A percentile compares a stretch with the other conserved stretches of the same genome.
phyloP scores from a whole-genome alignment of 2,888 invertebrate species.

The Trissoscelio sp. region DNA sequence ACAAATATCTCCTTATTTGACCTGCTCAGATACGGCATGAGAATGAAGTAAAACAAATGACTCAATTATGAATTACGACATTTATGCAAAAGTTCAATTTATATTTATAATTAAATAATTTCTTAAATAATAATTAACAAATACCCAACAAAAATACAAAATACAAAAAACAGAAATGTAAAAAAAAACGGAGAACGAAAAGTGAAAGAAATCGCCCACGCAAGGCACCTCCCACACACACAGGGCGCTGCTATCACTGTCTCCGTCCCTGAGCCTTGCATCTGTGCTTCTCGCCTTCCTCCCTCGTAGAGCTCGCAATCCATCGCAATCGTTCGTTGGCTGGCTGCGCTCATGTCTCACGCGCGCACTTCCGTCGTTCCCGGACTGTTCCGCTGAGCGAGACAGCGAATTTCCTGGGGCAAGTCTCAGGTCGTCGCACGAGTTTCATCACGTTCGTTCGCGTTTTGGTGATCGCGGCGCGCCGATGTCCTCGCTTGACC shows the following conservation, averaged over 20 bases:
- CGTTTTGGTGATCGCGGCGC: constrained; percentile 2
- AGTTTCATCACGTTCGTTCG: background rate
- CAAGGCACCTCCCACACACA: background rate
- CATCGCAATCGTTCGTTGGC: constrained; percentile 42
- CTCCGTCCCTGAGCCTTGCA: constrained; percentile 30
- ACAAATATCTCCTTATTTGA: too few species aligned
- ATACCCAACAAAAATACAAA: too few species aligned
- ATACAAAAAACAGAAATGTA: too few species aligned
- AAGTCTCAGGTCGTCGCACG: background rate
- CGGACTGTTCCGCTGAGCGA: constrained; percentile 30
- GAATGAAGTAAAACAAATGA: too few species aligned
- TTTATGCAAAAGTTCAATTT: too few species aligned
- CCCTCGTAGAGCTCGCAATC: constrained; percentile 20
- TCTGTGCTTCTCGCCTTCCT: constrained; percentile 28
- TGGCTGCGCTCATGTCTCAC: constrained; percentile 45
- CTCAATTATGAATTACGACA: too few species aligned
- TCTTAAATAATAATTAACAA: too few species aligned
- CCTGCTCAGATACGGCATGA: too few species aligned
- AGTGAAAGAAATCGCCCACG: background rate
- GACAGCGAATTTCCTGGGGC: constrained; percentile 18
- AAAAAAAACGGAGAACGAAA: too few species aligned
- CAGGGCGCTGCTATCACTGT: background rate
- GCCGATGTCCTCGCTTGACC: constrained; percentile 36
- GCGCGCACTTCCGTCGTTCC: constrained; percentile 51
- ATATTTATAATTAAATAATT: too few species aligned